Evolutionary conservation across 2,113 vertebrate species (phyloP).

Genomic region (Ovis aries): ARS-UI_Ramb_v3.0 NC_056067.1:18867501-18868000

Average conservation of each 20-base stretch:
- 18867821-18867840: background rate
- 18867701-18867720: fast-evolving
- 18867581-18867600: background rate
- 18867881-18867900: background rate
- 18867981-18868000: background rate
- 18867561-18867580: background rate
- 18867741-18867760: background rate
- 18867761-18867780: background rate
- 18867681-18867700: fast-evolving
- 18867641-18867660: background rate
- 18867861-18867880: background rate
- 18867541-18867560: background rate
- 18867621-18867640: background rate
- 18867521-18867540: background rate
- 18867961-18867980: background rate
- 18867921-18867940: fast-evolving
- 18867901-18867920: background rate
- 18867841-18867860: background rate
- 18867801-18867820: background rate
- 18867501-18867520: background rate
- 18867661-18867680: fast-evolving
- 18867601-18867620: background rate
- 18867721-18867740: fast-evolving
- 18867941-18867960: fast-evolving
- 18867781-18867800: background rate